A percentile compares a stretch with the other conserved stretches of the same genome.
These are phyloP conservation scores for Sebastes minor DNA, from an alignment of 2,797 vertebrate species.

Conservation along the genomic window DNA sequence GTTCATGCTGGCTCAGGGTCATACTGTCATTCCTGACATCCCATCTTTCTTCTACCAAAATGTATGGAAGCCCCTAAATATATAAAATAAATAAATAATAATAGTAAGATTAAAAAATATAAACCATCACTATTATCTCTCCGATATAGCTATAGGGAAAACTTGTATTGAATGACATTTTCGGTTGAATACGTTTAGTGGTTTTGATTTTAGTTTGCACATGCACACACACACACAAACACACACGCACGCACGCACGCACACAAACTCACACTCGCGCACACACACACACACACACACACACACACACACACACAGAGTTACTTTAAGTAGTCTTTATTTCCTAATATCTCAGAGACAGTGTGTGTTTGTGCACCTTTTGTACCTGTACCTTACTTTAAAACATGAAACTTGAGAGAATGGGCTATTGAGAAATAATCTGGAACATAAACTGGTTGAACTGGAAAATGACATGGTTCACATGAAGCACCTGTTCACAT, in stretches of 20 bases:
- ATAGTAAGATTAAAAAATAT: not conserved
- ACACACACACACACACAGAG: no score
- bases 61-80: no score
- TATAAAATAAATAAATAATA: not conserved
- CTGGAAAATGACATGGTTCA: not conserved
- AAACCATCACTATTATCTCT: not conserved
- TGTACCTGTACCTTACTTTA: not conserved
- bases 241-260: no score
- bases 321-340: not conserved
- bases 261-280: no score
- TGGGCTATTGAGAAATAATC: not conserved
- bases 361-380: not conserved
- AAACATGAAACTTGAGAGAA: not conserved
- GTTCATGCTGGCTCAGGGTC: no score
- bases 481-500: not conserved
- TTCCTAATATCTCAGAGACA: not conserved
- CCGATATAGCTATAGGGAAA: not conserved
- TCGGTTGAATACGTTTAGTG: no score
- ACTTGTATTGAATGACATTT: no score
- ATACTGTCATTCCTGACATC: no score
- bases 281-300: no score
- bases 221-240: no score
- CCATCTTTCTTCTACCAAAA: no score
- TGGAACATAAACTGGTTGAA: not conserved
- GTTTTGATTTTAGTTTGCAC: no score